phyloP scores from a whole-genome alignment of 2,888 invertebrate genomes.

The Bombylius discolor region DNA sequence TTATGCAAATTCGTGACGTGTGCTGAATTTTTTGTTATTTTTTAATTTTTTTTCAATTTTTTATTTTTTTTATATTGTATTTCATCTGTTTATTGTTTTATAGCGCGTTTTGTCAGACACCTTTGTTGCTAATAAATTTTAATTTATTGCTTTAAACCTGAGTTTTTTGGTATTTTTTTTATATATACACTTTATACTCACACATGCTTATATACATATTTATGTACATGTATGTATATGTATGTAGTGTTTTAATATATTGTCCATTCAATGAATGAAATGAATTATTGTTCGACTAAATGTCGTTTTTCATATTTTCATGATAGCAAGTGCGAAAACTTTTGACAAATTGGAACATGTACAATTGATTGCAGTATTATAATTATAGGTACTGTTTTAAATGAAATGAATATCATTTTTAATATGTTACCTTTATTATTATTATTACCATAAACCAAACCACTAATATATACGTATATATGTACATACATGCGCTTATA shows the following conservation, averaged over 20 bases:
- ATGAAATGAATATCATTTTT: too few species aligned
- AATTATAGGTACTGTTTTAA: too few species aligned
- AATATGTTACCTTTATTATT: too few species aligned
- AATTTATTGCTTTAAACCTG: conserved; percentile 5
- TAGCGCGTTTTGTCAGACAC: background rate
- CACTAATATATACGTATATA: too few species aligned
- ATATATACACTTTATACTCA: too few species aligned
- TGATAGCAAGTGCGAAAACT: conserved; percentile 4
- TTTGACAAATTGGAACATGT: conserved; percentile 3
- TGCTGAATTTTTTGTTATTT: conserved; percentile 4
- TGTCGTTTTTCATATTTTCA: conserved; percentile 1
- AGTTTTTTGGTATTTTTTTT: background rate
- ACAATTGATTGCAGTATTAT: background rate
- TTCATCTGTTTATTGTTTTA: background rate
- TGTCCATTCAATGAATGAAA: background rate
- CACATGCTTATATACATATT: too few species aligned
- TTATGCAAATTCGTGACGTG: conserved; percentile 6
- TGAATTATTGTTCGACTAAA: background rate
- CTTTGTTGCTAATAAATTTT: conserved; percentile 9
- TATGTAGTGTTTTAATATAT: background rate
- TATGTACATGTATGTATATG: background rate
- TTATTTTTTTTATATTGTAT: background rate
- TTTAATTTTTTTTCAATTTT: background rate
- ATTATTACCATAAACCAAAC: too few species aligned
- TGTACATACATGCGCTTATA: too few species aligned